Evolutionary conservation across 2,797 vertebrate genomes (phyloP).

Genomic region (Sandelia bainsii): DNA sequence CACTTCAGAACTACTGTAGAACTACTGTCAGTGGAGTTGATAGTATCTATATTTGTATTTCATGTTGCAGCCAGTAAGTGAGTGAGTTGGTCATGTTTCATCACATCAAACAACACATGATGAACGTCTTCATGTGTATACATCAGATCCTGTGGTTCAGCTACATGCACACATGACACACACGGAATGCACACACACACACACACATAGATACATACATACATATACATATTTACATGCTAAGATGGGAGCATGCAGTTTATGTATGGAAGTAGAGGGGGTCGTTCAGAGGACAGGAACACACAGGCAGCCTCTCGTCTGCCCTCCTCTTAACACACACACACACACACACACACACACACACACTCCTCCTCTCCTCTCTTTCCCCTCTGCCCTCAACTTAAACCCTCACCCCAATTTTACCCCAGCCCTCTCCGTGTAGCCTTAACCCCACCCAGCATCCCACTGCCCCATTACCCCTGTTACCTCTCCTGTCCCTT

Average conservation of each 20-base stretch:
- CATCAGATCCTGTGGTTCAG: neutral
- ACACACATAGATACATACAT: constrained; percentile 21
- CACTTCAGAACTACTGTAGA: too few relatives aligned
- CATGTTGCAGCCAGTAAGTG: too few relatives aligned
- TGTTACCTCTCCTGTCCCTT: constrained; percentile 38
- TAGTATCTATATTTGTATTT: too few relatives aligned
- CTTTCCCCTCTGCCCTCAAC: constrained; percentile 77
- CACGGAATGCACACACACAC: neutral
- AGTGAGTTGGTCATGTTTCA: too few relatives aligned
- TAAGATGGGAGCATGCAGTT: constrained; percentile 44
- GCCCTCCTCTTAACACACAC: too few relatives aligned
- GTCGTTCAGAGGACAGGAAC: constrained; percentile 76
- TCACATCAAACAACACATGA: too few relatives aligned
- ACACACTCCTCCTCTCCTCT: constrained; percentile 61
- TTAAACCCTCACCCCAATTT: constrained; percentile 81
- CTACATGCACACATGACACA: too few relatives aligned
- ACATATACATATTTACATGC: constrained; percentile 10
- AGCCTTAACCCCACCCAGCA: constrained; percentile 65
- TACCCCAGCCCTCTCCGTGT: constrained; percentile 67
- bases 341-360: constrained; percentile 42
- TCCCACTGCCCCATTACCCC: constrained; percentile 61
- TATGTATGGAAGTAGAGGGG: constrained; percentile 58
- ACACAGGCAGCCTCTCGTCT: constrained; percentile 69
- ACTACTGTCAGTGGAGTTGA: too few relatives aligned
- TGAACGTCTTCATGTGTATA: neutral